Conservation (phyloP, 2,888 invertebrate genomes). For the Drosophila pseudotalamancana region DNA sequence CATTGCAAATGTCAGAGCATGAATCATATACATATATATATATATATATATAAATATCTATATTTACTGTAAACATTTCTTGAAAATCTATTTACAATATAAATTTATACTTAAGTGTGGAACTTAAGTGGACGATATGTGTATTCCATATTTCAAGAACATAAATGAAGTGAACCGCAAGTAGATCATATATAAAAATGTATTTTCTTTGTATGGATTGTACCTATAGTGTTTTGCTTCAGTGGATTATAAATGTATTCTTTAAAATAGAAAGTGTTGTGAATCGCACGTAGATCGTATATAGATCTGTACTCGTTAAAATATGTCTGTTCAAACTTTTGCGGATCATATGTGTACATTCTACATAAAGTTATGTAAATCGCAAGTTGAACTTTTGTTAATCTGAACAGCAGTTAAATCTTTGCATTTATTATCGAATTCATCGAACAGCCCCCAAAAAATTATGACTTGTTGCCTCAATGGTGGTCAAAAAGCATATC, state of each 20-base stretch:
- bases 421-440: not conserved
- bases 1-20: slow-evolving; percentile 37
- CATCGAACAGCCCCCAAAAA: not conserved
- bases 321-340: no score
- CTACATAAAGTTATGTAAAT: no score
- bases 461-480: not conserved
- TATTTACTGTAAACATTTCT: not conserved
- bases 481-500: slow-evolving; percentile 23
- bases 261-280: no score
- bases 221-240: no score
- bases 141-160: no score
- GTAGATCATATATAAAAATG: not conserved
- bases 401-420: no score
- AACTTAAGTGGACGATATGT: not conserved
- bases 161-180: no score
- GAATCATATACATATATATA: slow-evolving; percentile 21
- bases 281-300: not conserved
- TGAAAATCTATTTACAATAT: slow-evolving; percentile 15
- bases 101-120: not conserved
- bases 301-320: not conserved
- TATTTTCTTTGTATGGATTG: no score
- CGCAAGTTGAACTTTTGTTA: no score
- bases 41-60: slow-evolving; percentile 12
- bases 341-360: no score
- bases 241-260: no score